Evolutionary conservation across 1,140 invertebrate genomes (phyloP), one percentile per base, ranked within the genome.

Genomic region (Episyrphus balteatus): DNA sequence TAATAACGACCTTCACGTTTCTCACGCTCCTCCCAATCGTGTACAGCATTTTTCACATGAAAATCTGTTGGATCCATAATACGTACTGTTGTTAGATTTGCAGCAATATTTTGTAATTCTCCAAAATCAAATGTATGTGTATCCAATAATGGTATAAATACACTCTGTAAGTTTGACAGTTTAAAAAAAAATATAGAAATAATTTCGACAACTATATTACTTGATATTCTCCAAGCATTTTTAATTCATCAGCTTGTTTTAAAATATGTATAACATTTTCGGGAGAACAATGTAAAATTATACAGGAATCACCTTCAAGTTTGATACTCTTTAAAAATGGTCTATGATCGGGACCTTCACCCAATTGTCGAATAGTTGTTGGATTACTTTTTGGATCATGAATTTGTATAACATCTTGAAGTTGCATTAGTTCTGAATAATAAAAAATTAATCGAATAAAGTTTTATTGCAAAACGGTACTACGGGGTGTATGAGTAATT

Each of bases 401-500:
- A 46, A 79, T 70, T 64, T 88, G 86, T 2, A 96, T 65, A 6
- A 92, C 75, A 56, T 87, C 84, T 69, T 93, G 88, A 13, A 94
- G 71, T 42, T 88, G 76, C 39, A 89, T 78, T 3, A 96, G 69
- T 62, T 86, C 82, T 77, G 8, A 26, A n/a, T n/a, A n/a, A n/a
- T n/a, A n/a, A n/a, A n/a, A n/a, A n/a, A n/a, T n/a, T n/a, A n/a
- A n/a, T n/a, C n/a, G n/a, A n/a, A n/a, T n/a, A n/a, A n/a, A n/a
- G n/a, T n/a, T n/a, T n/a, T n/a, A n/a, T n/a, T n/a, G n/a, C n/a
- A n/a, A n/a, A n/a, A n/a, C n/a, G n/a, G n/a, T n/a, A n/a, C n/a
- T n/a, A n/a, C n/a, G n/a, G n/a, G n/a, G n/a, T n/a, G n/a, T n/a
- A n/a, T n/a, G n/a, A n/a, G n/a, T n/a, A n/a, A n/a, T n/a, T n/a